A percentile compares a stretch with the other conserved stretches of the same genome.
phyloP scores from a whole-genome alignment of 2,888 invertebrate species.

The Hipparchia semele region DNA sequence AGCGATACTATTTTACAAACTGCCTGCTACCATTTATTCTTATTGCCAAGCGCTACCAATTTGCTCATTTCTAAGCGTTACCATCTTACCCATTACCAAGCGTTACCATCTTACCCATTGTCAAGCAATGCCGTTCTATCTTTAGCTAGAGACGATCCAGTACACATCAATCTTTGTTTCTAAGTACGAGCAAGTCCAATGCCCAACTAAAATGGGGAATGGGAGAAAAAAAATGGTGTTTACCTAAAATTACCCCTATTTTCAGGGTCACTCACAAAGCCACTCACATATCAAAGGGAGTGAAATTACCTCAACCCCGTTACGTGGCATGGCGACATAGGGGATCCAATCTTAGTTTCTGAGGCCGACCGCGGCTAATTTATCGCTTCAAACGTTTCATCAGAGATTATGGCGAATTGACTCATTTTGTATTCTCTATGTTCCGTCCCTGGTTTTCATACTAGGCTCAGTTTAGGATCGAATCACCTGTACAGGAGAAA shows the following conservation, averaged over 20 bases:
- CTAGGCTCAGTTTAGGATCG: constrained; percentile 36
- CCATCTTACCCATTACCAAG: too few relatives aligned
- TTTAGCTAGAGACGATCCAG: too few relatives aligned
- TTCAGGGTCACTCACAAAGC: constrained; percentile 24
- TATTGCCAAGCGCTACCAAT: too few relatives aligned
- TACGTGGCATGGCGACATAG: constrained; percentile 28
- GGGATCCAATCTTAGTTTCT: constrained; percentile 35
- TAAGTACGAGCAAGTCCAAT: too few relatives aligned
- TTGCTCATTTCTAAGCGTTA: too few relatives aligned
- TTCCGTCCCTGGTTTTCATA: constrained; percentile 46
- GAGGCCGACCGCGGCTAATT: constrained; percentile 33
- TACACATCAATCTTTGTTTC: too few relatives aligned
- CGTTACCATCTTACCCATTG: too few relatives aligned
- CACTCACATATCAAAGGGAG: constrained; percentile 20
- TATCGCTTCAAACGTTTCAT: constrained; percentile 41
- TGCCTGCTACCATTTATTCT: too few relatives aligned
- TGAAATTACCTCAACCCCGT: constrained; percentile 32
- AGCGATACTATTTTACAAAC: too few relatives aligned
- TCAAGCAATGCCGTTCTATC: too few relatives aligned
- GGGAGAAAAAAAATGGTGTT: not conserved
- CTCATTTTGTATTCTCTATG: constrained; percentile 78
- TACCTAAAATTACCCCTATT: not conserved
- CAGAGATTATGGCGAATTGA: constrained; percentile 68
- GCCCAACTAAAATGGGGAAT: too few relatives aligned
- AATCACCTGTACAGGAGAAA: constrained; percentile 9